phyloP scores from a whole-genome alignment of 2,797 vertebrate species.

The Cyprinella venusta region DNA sequence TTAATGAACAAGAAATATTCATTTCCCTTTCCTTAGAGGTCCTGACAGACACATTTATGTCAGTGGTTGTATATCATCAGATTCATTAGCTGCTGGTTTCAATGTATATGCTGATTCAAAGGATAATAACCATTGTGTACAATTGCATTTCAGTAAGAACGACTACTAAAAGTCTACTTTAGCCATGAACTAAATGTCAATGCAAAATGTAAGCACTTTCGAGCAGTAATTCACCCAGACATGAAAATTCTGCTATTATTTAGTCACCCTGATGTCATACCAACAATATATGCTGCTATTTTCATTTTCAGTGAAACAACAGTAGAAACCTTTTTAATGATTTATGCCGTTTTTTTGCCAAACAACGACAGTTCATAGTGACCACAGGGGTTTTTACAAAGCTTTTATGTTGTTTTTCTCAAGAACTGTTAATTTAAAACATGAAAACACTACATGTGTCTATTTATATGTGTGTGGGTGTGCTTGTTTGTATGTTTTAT shows the following conservation, averaged over 20 bases:
- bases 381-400: not conserved
- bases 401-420: not conserved
- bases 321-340: not conserved
- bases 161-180: not conserved
- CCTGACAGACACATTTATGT: slow-evolving; percentile 31
- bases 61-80: not conserved
- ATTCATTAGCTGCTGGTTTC: slow-evolving; percentile 14
- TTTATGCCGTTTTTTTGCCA: not conserved
- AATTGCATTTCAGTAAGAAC: not conserved
- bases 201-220: not conserved
- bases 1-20: slow-evolving; percentile 38
- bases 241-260: not conserved
- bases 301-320: not conserved
- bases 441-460: no score
- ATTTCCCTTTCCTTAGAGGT: slow-evolving; percentile 10
- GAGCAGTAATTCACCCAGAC: not conserved
- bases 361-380: not conserved
- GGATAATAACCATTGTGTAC: not conserved
- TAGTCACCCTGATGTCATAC: not conserved
- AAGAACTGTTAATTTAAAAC: not conserved
- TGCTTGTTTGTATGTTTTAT: not conserved
- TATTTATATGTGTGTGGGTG: not conserved
- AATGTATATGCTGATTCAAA: not conserved
- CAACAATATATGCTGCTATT: not conserved
- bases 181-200: not conserved